Evolutionary conservation across 1,140 invertebrate species (phyloP), one percentile per base, ranked within the genome.

Genomic region (Catajapyx aquilonaris): DNA sequence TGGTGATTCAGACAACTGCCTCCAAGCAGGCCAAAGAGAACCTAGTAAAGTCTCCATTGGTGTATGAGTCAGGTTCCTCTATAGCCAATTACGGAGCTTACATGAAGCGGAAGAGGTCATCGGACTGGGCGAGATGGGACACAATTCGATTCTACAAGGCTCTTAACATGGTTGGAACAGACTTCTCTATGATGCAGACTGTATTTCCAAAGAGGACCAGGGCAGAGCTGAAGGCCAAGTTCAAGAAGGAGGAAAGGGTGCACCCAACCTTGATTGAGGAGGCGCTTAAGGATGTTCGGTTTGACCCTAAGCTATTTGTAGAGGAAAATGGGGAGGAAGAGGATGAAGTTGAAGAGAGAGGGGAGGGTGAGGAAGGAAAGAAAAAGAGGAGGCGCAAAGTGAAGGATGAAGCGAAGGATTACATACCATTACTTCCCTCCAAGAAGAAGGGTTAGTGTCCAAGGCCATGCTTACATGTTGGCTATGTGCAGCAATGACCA

Each of bases 141-240:
- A 90, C 84, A 0, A 57, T 81, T 2, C 71, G 72, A 43, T 93
- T 93, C 55, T 93, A 87, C 54, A 69, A 71, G 49, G 83, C 81
- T n/a, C 58, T 93, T 10, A 81, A 77, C 46, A 74, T 69, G 9
- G 65, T 88, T 36, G 86, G 87, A 0, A 86, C 85, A 0, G 85
- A 91, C 60, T 91, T 93, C 55, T 71, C 78, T 1, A 51, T 90
- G 11, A 90, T 93, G 81, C 61, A 70, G 37, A 66, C 68, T 34
- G 57, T 87, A n/a, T 87, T 90, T 55, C 75, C 76, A 0, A 68
- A 71, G 33, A 63, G 85, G 37, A 72, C 68, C 1, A 58, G 86
- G 3, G 56, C 69, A 30, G 83, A 90, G 50, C 56, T 93, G 0
- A 90, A 91, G 54, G 56, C 77, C 9, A 88, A 76, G 48, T 76